Conservation (phyloP, 2,888 invertebrate genomes). For the Hemaris fuciformis region DNA sequence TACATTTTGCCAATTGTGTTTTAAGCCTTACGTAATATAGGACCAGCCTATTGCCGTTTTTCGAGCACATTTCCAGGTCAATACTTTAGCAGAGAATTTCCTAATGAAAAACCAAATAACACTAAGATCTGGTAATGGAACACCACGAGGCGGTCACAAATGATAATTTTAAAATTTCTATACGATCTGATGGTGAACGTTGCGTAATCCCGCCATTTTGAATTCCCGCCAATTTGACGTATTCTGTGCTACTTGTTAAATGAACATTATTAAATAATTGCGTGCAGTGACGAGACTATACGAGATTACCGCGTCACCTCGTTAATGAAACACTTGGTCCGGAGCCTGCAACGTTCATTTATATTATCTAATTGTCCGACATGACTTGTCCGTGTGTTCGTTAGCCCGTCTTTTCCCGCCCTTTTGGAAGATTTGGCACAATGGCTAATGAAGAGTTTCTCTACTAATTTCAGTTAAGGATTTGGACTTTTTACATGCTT, state of each 20-base stretch:
- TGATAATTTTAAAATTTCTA: too few species aligned
- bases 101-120: too few species aligned
- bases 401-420: slow-evolving; percentile 20
- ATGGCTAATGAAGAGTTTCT: neutral
- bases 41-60: too few species aligned
- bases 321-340: slow-evolving; percentile 27
- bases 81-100: too few species aligned
- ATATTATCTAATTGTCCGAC: slow-evolving; percentile 43
- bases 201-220: neutral
- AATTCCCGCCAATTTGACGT: slow-evolving; percentile 9
- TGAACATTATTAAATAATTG: slow-evolving; percentile 31
- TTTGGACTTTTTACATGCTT: too few species aligned
- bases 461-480: too few species aligned
- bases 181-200: neutral
- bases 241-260: slow-evolving; percentile 17
- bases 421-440: neutral
- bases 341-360: slow-evolving; percentile 36
- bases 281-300: slow-evolving; percentile 24
- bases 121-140: too few species aligned
- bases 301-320: slow-evolving; percentile 20
- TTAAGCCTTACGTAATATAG: too few species aligned
- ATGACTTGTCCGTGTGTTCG: slow-evolving; percentile 26
- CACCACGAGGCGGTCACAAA: too few species aligned
- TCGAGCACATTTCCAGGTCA: too few species aligned
- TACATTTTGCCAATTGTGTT: too few species aligned